Conservation (phyloP, 2,888 invertebrate species). For the Tipula unca region DNA sequence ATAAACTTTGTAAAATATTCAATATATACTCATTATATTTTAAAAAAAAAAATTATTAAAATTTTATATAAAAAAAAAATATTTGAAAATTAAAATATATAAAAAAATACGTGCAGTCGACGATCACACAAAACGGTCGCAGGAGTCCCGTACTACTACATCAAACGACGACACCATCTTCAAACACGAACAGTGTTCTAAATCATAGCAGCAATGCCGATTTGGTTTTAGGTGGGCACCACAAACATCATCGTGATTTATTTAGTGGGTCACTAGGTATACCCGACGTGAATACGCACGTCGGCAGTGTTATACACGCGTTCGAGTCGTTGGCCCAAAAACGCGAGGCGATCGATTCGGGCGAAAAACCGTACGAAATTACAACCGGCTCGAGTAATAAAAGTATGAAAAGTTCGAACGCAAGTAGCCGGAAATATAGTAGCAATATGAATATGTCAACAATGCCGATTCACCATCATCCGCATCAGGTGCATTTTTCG, state of each 20-base stretch:
- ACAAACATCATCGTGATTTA: slow-evolving; percentile 37
- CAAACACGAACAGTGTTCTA: slow-evolving; percentile 36
- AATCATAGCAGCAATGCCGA: slow-evolving; percentile 33
- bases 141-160: slow-evolving; percentile 24
- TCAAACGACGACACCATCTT: slow-evolving; percentile 31
- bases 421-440: background rate
- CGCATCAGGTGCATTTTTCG: background rate
- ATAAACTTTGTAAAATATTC: slow-evolving; percentile 21
- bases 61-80: slow-evolving; percentile 17
- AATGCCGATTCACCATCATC: background rate
- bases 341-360: slow-evolving; percentile 21
- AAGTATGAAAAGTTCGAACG: background rate
- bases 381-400: background rate
- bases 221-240: slow-evolving; percentile 32
- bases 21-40: slow-evolving; percentile 15
- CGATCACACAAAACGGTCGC: slow-evolving; percentile 27
- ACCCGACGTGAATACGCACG: slow-evolving; percentile 39
- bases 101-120: slow-evolving; percentile 30
- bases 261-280: slow-evolving; percentile 41
- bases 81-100: background rate
- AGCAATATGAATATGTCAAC: background rate
- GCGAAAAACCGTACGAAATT: slow-evolving; percentile 16
- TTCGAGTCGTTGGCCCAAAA: slow-evolving; percentile 40
- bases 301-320: slow-evolving; percentile 40
- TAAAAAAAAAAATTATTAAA: slow-evolving; percentile 14